Evolutionary conservation across 2,797 vertebrate genomes (phyloP).

Genomic region (Carcharodon carcharias): DNA sequence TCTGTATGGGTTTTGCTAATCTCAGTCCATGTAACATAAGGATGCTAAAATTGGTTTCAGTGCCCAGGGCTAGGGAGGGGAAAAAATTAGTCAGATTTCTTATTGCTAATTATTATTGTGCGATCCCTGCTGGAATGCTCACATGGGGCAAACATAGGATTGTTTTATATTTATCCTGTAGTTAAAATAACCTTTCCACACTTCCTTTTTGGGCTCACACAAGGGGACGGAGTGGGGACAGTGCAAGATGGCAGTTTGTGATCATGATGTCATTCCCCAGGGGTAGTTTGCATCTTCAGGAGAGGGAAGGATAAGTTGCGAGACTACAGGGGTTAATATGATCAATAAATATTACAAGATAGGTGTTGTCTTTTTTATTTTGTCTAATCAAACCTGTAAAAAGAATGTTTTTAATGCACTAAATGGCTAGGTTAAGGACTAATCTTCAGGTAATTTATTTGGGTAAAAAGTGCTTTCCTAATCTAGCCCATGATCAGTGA

Average conservation of each 20-base stretch:
- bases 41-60: neutral
- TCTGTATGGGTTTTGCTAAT: neutral
- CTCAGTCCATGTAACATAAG: neutral
- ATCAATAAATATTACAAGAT: neutral
- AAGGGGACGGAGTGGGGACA: neutral
- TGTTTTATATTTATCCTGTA: neutral
- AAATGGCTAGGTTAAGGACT: neutral
- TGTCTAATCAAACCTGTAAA: neutral
- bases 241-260: neutral
- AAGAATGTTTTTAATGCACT: neutral
- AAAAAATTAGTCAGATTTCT: neutral
- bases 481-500: neutral
- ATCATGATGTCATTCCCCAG: neutral
- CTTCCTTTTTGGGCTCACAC: neutral
- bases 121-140: neutral
- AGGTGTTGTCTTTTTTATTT: neutral
- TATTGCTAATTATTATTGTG: neutral
- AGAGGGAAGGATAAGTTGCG: neutral
- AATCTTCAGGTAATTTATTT: neutral
- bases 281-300: neutral
- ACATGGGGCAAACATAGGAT: no score
- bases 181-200: neutral
- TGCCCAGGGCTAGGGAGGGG: neutral
- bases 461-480: neutral
- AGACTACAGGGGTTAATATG: neutral